Conservation (phyloP, 2,113 vertebrate genomes). For the Butorides virescens region DNA sequence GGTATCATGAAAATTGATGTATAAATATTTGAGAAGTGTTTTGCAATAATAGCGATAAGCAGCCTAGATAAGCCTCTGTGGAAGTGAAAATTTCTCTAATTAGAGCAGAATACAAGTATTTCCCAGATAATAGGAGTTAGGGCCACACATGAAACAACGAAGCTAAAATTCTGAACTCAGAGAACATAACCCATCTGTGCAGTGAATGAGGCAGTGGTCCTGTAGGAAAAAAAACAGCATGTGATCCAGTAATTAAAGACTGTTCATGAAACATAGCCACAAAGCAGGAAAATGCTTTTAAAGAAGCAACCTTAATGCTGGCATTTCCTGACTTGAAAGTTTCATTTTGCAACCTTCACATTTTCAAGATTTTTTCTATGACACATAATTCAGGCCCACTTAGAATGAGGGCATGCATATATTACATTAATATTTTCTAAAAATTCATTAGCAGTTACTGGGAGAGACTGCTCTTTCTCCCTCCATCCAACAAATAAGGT, state of each 20-base stretch:
- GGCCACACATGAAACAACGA: background rate
- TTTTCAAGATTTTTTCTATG: background rate
- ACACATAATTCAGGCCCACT: background rate
- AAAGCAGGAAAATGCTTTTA: background rate
- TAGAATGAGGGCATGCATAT: background rate
- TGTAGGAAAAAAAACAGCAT: background rate
- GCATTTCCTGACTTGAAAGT: background rate
- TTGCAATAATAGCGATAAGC: background rate
- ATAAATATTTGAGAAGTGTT: background rate
- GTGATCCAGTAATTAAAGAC: conserved; percentile 37
- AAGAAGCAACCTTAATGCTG: background rate
- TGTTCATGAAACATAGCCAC: background rate
- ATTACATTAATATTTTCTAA: background rate
- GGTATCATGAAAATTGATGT: background rate
- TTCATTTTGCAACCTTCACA: background rate
- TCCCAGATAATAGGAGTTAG: background rate
- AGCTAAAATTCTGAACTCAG: background rate
- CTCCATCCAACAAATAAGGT: background rate
- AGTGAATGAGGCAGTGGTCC: background rate
- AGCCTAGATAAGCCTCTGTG: background rate
- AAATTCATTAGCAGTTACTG: background rate
- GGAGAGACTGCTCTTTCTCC: background rate
- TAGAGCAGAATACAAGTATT: background rate
- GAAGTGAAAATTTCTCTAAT: background rate
- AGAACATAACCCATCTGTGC: conserved; percentile 38